Percentiles rank a stretch among this genome's conserved stretches.
phyloP scores from a whole-genome alignment of 2,113 vertebrate species.

The Crotalus viridis region DNA sequence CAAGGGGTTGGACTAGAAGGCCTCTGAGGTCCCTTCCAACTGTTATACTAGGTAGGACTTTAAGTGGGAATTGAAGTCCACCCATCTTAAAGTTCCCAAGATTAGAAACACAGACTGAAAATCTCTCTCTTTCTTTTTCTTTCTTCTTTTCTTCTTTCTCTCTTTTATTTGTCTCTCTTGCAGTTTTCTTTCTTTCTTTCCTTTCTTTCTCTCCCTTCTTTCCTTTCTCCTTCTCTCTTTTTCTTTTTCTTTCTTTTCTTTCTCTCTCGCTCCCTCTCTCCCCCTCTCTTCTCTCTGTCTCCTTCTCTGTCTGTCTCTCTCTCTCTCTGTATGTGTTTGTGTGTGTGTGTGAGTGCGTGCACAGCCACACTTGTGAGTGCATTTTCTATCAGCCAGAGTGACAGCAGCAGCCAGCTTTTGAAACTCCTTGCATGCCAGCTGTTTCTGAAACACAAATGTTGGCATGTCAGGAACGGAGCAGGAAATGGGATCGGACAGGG shows the following conservation, averaged over 20 bases:
- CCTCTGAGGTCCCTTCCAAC: not conserved
- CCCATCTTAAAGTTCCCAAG: not conserved
- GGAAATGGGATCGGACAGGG: slow-evolving; percentile 54
- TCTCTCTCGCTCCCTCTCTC: too few relatives aligned
- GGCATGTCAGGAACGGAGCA: not conserved
- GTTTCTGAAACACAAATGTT: slow-evolving; percentile 38
- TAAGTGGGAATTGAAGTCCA: not conserved
- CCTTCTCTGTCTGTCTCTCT: too few relatives aligned
- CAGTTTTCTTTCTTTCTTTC: too few relatives aligned
- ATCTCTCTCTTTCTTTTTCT: too few relatives aligned
- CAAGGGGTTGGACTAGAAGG: not conserved
- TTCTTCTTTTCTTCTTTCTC: too few relatives aligned
- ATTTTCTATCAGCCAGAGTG: not conserved
- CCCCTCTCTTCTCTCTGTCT: too few relatives aligned
- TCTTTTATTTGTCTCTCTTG: too few relatives aligned
- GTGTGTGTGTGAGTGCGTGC: too few relatives aligned
- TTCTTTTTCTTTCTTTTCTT: fast-evolving
- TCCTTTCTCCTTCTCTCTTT: too few relatives aligned
- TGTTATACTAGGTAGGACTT: not conserved
- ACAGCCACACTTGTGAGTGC: not conserved
- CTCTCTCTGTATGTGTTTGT: too few relatives aligned
- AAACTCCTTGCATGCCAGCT: not conserved
- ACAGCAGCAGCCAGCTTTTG: not conserved
- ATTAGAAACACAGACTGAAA: not conserved
- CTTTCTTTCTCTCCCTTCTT: too few relatives aligned